phyloP scores from a whole-genome alignment of 2,888 invertebrate genomes.

The Tenthredo scrophulariae region DNA sequence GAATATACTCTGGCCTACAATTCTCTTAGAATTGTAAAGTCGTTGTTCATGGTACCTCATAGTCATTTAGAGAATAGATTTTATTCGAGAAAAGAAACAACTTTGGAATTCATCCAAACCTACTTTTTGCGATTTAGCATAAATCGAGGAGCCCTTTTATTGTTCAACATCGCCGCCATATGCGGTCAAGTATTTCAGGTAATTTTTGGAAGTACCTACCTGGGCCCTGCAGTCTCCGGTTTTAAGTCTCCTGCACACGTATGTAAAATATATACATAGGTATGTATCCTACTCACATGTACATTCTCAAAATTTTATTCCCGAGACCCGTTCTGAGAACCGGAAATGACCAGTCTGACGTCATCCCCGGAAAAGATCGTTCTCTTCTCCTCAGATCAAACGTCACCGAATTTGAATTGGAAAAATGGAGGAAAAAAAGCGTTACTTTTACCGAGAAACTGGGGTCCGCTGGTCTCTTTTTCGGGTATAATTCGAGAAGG shows the following conservation, averaged over 20 bases:
- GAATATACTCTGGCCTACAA: background rate
- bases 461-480: background rate
- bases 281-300: background rate
- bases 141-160: background rate
- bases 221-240: background rate
- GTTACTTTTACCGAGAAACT: background rate
- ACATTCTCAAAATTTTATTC: slow-evolving; percentile 2
- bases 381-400: background rate
- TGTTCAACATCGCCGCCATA: background rate
- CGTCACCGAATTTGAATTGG: background rate
- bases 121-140: background rate
- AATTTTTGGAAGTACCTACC: background rate
- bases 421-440: background rate
- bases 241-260: background rate
- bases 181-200: background rate
- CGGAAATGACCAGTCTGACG: slow-evolving; percentile 25
- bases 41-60: background rate
- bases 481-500: background rate
- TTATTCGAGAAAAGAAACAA: background rate
- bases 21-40: background rate
- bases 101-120: background rate
- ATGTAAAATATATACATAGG: background rate
- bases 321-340: background rate
- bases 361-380: background rate
- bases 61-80: background rate